phyloP scores from a whole-genome alignment of 2,888 invertebrate genomes.

The Ophion slaviceki region DNA sequence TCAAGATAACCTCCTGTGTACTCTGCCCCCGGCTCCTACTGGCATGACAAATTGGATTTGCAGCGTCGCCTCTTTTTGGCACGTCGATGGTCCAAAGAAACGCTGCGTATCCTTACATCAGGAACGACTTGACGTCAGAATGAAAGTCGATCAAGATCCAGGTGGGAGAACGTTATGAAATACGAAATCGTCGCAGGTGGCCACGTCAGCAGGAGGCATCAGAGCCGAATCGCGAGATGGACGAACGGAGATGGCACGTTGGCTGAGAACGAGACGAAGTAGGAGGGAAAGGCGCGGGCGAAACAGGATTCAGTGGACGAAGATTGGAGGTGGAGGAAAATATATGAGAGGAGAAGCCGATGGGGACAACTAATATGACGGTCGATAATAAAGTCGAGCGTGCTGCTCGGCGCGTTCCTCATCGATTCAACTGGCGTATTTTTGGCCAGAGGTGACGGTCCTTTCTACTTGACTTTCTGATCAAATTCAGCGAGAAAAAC shows the following conservation, averaged over 20 bases:
- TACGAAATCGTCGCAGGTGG: slow-evolving; percentile 44
- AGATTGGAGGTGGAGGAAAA: slow-evolving; percentile 2
- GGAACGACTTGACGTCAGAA: slow-evolving; percentile 19
- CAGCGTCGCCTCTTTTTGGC: neutral
- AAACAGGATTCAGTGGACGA: slow-evolving; percentile 24
- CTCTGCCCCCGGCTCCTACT: neutral
- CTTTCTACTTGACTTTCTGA: slow-evolving; percentile 22
- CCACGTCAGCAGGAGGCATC: slow-evolving; percentile 38
- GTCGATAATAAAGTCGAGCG: slow-evolving; percentile 58
- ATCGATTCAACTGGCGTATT: slow-evolving; percentile 55
- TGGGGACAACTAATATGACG: slow-evolving; percentile 38
- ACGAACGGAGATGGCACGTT: neutral
- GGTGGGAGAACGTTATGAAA: neutral
- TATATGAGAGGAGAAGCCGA: neutral
- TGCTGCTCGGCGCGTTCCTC: slow-evolving; percentile 29
- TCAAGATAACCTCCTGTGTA: neutral
- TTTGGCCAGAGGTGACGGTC: slow-evolving; percentile 30
- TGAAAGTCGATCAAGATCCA: slow-evolving; percentile 22
- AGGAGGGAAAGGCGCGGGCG: neutral
- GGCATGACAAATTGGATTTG: slow-evolving; percentile 33
- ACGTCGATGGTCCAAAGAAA: neutral
- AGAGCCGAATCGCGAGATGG: neutral
- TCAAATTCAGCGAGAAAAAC: slow-evolving; percentile 4
- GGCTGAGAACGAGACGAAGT: neutral
- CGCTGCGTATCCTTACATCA: neutral